Percentiles rank a stretch among this genome's conserved stretches.
These are phyloP conservation scores for Oryzias woworae DNA, from an alignment of 2,113 vertebrate species.

Conservation along the genomic window DNA sequence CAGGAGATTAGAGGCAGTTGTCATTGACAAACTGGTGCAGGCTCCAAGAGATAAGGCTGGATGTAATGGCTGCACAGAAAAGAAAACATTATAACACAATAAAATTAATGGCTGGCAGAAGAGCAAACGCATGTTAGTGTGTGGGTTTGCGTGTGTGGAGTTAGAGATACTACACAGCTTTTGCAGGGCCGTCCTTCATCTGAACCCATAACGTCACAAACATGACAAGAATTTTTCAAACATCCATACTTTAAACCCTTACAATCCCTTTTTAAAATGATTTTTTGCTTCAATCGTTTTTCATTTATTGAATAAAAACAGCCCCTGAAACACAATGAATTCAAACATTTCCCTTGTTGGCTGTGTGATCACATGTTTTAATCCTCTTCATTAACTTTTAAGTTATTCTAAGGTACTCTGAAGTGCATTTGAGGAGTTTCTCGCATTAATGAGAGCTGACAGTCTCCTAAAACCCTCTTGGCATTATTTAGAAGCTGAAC, in stretches of 20 bases:
- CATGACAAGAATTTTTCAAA: slow-evolving; percentile 19
- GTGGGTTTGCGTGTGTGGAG: slow-evolving; percentile 34
- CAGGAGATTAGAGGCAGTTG: slow-evolving; percentile 91
- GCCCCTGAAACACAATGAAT: slow-evolving; percentile 4
- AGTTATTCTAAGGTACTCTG: too few relatives aligned
- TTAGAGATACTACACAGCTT: slow-evolving; percentile 40
- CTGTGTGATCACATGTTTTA: neutral
- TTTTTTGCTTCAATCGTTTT: slow-evolving; percentile 17
- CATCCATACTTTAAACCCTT: slow-evolving; percentile 17
- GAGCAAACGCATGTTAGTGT: slow-evolving; percentile 36
- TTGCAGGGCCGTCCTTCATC: slow-evolving; percentile 29
- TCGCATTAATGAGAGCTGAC: too few relatives aligned
- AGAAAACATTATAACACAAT: slow-evolving; percentile 41
- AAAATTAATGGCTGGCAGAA: slow-evolving; percentile 54
- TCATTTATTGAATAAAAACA: neutral
- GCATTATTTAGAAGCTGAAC: too few relatives aligned
- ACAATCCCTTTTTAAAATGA: slow-evolving; percentile 6
- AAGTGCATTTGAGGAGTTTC: too few relatives aligned
- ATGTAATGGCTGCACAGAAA: slow-evolving; percentile 87
- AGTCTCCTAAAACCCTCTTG: too few relatives aligned
- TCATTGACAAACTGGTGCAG: slow-evolving; percentile 89
- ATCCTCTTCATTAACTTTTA: neutral
- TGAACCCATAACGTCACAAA: slow-evolving; percentile 20
- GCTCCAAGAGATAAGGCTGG: slow-evolving; percentile 90
- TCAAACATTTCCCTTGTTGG: neutral